phyloP scores from a whole-genome alignment of 2,113 vertebrate genomes.

The Telmatochromis sp. region DNA sequence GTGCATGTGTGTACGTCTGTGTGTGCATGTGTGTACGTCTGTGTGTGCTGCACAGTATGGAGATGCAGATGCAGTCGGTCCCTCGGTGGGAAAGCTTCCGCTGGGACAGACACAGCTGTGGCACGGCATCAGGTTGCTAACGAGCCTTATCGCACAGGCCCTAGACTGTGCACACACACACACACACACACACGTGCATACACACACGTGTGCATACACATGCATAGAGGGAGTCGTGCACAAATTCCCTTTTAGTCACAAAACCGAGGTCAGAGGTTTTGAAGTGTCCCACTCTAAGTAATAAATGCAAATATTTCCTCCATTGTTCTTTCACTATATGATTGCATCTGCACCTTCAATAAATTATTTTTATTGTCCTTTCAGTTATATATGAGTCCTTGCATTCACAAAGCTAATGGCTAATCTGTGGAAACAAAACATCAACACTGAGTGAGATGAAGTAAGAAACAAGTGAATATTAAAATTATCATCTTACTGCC shows the following conservation, averaged over 20 bases:
- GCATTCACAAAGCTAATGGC: neutral
- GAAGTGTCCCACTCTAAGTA: neutral
- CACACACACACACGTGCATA: neutral
- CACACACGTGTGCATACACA: neutral
- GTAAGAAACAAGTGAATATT: neutral
- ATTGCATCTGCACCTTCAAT: neutral
- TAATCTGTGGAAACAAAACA: neutral
- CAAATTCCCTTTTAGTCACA: neutral
- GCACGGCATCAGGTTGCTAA: constrained; percentile 63
- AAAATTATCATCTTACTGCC: neutral
- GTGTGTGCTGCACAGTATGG: constrained; percentile 37
- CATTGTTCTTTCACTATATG: neutral
- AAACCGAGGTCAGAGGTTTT: neutral
- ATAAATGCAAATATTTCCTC: neutral
- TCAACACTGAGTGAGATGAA: neutral
- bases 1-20: neutral
- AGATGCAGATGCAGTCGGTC: constrained; percentile 59
- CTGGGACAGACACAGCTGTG: constrained; percentile 68
- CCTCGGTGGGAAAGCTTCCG: constrained; percentile 57
- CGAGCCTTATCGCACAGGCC: constrained; percentile 60
- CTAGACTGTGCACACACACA: constrained; percentile 9
- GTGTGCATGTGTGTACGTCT: constrained; percentile 2
- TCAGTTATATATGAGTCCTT: neutral
- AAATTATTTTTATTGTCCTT: neutral
- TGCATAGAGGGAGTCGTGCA: neutral